These are phyloP conservation scores for Machimus rusticus DNA, from an alignment of 2,888 invertebrate species.

Conservation along the genomic window DNA sequence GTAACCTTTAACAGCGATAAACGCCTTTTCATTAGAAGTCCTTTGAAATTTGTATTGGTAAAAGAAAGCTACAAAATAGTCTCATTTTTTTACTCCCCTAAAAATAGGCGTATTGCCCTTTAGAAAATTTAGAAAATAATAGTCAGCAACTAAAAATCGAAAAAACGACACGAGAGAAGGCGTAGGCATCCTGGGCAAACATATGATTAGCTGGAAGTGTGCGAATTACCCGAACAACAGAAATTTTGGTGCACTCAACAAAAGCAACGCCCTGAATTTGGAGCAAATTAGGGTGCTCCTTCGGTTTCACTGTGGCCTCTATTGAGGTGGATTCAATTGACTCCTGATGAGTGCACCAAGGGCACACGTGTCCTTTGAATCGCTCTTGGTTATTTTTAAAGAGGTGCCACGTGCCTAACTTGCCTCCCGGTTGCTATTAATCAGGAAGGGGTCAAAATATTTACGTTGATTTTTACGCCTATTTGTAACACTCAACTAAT, in stretches of 20 bases:
- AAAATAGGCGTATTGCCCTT: background rate
- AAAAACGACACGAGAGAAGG: background rate
- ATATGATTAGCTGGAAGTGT: background rate
- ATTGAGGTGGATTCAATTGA: constrained; percentile 14
- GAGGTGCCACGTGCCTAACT: background rate
- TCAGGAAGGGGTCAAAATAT: constrained; percentile 13
- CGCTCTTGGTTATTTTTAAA: background rate
- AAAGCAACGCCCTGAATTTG: background rate
- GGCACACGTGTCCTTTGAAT: background rate
- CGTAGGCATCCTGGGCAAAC: background rate
- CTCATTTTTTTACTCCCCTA: background rate
- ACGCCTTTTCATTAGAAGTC: background rate
- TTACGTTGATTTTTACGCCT: background rate
- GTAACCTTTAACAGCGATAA: background rate
- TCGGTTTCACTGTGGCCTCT: background rate
- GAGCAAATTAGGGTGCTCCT: constrained; percentile 9
- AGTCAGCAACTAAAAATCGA: background rate
- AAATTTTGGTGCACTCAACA: background rate
- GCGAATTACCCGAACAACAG: background rate
- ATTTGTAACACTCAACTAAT: background rate
- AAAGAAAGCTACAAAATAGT: background rate
- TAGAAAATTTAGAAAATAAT: background rate
- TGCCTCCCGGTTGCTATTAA: background rate
- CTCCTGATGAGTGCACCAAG: constrained; percentile 7
- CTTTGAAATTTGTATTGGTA: background rate